Percentiles rank a stretch among this genome's conserved stretches.
Evolutionary conservation across 1,140 invertebrate genomes (phyloP).

Genomic region (Oreohelix idahoensis): DNA sequence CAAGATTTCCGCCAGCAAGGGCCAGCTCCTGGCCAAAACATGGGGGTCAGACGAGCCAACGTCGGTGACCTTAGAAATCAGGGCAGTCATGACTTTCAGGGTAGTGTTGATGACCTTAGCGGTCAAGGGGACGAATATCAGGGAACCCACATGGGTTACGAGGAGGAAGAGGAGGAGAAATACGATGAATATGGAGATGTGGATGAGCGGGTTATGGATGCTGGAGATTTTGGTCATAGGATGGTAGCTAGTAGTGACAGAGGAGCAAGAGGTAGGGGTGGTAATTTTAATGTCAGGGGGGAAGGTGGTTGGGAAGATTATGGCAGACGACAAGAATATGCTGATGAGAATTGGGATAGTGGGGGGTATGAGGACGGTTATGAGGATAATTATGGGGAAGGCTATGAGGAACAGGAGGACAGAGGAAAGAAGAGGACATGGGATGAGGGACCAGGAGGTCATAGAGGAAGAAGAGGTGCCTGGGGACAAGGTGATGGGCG

Average conservation of each 20-base stretch:
- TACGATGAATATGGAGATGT: slow-evolving; percentile 30
- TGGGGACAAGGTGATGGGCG: slow-evolving; percentile 35
- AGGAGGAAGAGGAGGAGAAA: not conserved
- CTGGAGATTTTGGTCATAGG: slow-evolving; percentile 32
- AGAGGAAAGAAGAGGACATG: slow-evolving; percentile 44
- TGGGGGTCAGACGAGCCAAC: slow-evolving; percentile 34
- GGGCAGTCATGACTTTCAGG: not conserved
- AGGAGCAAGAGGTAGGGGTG: not conserved
- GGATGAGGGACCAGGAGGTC: slow-evolving; percentile 48
- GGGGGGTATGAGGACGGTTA: slow-evolving; percentile 41
- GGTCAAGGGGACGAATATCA: not conserved
- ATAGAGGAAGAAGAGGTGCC: slow-evolving; percentile 30
- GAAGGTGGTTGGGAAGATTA: slow-evolving; percentile 39
- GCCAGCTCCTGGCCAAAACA: not conserved
- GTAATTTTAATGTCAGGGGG: not conserved
- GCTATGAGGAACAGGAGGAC: slow-evolving; percentile 34
- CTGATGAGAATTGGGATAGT: slow-evolving; percentile 33
- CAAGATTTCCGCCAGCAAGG: slow-evolving; percentile 16
- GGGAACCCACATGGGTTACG: not conserved
- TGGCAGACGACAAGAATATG: slow-evolving; percentile 33
- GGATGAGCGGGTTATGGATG: slow-evolving; percentile 34
- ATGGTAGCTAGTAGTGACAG: slow-evolving; percentile 7
- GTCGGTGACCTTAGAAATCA: slow-evolving; percentile 24
- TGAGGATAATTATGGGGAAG: slow-evolving; percentile 22
- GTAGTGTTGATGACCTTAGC: not conserved